Evolutionary conservation across 2,113 vertebrate genomes (phyloP).

Genomic region (Ictalurus punctatus): DNA sequence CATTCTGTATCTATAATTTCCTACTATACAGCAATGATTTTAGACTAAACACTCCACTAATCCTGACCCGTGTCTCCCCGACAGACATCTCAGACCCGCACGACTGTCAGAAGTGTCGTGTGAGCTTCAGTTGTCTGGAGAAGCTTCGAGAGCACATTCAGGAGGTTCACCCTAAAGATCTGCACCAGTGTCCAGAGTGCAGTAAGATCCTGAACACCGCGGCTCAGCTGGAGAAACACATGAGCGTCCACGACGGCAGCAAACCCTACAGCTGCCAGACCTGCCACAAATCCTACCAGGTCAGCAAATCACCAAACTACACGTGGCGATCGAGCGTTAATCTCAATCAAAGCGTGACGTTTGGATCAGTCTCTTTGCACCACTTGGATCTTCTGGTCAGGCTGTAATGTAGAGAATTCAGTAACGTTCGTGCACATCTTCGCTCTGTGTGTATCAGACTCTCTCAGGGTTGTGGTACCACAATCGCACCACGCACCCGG

Average conservation of each 20-base stretch:
- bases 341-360: background rate
- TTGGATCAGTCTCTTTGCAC: background rate
- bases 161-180: constrained; percentile 80
- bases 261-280: constrained; percentile 89
- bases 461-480: constrained; percentile 93
- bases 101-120: constrained; percentile 85
- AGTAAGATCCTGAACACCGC: constrained; percentile 79
- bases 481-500: constrained; percentile 85
- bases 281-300: constrained; percentile 89
- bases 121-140: constrained; percentile 84
- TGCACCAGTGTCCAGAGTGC: constrained; percentile 82
- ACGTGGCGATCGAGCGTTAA: no score
- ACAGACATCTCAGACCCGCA: constrained; percentile 82
- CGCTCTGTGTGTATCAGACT: constrained; percentile 74
- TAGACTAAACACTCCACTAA: background rate
- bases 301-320: constrained; percentile 6
- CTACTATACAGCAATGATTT: background rate
- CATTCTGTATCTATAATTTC: background rate
- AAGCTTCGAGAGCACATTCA: constrained; percentile 83
- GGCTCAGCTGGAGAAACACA: constrained; percentile 79
- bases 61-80: background rate
- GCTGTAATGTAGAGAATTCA: background rate
- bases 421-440: background rate
- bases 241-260: constrained; percentile 73
- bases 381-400: background rate